Conservation (phyloP, 2,888 invertebrate genomes). For the Lepidocyrtoides sp. region DNA sequence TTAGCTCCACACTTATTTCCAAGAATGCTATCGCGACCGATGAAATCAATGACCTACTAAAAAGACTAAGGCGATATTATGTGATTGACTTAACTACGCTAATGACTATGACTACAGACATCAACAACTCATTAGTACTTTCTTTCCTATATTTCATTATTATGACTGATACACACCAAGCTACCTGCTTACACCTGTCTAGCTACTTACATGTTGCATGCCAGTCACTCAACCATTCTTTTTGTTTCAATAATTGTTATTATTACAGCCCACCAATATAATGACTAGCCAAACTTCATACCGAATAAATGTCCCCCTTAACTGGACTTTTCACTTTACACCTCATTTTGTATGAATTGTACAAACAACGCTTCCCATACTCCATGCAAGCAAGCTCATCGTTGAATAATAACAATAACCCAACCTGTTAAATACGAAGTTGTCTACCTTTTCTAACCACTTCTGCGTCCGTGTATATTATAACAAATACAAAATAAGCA, state of each 20-base stretch:
- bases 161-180: not conserved
- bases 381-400: too few species aligned
- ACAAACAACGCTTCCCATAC: not conserved
- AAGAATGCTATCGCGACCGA: too few species aligned
- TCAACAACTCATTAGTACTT: not conserved
- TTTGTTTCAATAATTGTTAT: too few species aligned
- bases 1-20: too few species aligned
- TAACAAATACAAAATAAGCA: not conserved
- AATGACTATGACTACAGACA: not conserved
- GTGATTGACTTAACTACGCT: not conserved
- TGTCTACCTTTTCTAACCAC: not conserved
- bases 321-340: constrained; percentile 6
- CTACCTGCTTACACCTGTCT: constrained; percentile 8
- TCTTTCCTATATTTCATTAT: not conserved
- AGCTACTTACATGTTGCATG: constrained; percentile 13
- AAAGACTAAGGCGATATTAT: constrained; percentile 2
- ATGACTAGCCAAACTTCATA: not conserved
- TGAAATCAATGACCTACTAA: constrained; percentile 13
- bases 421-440: not conserved
- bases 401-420: not conserved
- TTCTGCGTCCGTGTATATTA: not conserved
- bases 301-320: not conserved
- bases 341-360: not conserved
- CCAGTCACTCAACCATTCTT: not conserved
- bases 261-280: not conserved